Evolutionary conservation across 2,888 invertebrate species (phyloP), one percentile per base, ranked within the genome.

Genomic region (Chymomyza caudatula): DNA sequence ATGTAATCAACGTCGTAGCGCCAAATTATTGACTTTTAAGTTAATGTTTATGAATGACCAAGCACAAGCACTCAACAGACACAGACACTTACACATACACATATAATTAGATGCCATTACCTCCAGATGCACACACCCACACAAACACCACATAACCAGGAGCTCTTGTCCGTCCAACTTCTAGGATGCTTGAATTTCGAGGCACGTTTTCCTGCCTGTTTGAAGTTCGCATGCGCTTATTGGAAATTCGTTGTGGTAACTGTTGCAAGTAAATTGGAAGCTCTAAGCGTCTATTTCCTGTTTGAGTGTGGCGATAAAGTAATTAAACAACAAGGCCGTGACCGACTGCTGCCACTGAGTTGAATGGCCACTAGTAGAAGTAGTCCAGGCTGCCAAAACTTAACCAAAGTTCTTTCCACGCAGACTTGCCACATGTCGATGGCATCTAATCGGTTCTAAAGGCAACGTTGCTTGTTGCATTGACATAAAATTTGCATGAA

Each of bases 41-140:
- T 67, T 57, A 69, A 67, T 76, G 63, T 66, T 78, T 81, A 78
- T 84, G 78, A 80, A 80, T 80, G 82, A 71, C 76, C 74, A 63
- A 47, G 43, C 56, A 15, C 8, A 29, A 6, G n/a, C 53, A 51
- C 23, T 20, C 53, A 25, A 5, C 51, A 17, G 13, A 11, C 51
- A 20, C 3, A 8, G 15, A 43, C 15, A 15, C 15, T 5, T 29
- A 43, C 15, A 63, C 44, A 59, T 22, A 23, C 8, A 37, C 53
- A 51, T 15, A 55, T 37, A 37, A 37, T 37, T 37, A 5, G 29
- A 37, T 37, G 29, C 11, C 29, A 37, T 37, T 37, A 13, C 29
- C 44, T 11, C 8, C 8, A 37, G 29, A 13, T 37, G 29, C 29
- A 11, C 29, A 37, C 29, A 8, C 29, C 8, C 29, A 11, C 29